These are phyloP conservation scores for Pogonocichla stellata DNA, from an alignment of 2,113 vertebrate genomes.

Conservation along the genomic window DNA sequence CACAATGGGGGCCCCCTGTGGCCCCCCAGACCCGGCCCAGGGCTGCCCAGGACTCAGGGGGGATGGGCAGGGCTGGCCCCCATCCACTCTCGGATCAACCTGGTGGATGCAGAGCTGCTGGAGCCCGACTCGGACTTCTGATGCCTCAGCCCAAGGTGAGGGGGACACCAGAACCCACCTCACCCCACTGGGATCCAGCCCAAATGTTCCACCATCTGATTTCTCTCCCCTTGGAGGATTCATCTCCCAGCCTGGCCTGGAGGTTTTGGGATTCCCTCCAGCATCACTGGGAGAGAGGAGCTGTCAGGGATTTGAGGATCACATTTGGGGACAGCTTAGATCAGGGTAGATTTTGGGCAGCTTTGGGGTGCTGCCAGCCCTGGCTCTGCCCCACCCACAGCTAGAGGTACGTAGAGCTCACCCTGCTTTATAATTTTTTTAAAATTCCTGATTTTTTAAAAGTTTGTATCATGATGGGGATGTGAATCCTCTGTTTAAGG, in stretches of 20 bases:
- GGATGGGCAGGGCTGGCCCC: slow-evolving; percentile 75
- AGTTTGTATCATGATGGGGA: background rate
- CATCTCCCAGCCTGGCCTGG: background rate
- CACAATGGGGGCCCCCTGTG: background rate
- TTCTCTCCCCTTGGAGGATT: accelerated
- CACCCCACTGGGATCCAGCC: accelerated
- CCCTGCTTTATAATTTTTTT: background rate
- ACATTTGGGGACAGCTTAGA: accelerated
- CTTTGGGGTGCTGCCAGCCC: background rate
- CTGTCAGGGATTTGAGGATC: background rate
- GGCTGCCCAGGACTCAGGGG: slow-evolving; percentile 69
- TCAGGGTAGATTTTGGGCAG: background rate
- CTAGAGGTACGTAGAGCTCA: background rate
- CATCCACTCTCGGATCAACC: slow-evolving; percentile 90
- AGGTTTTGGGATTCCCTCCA: background rate
- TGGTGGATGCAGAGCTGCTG: slow-evolving; percentile 91
- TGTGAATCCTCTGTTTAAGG: accelerated
- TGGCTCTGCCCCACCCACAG: background rate
- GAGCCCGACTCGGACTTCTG: slow-evolving; percentile 91
- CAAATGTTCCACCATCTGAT: accelerated
- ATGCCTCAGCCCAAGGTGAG: accelerated
- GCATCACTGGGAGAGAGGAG: accelerated
- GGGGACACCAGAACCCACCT: background rate
- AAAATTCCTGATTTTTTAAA: background rate
- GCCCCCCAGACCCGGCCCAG: background rate